Evolutionary conservation across 2,113 vertebrate species (phyloP).

Genomic region (Engraulis encrasicolus): DNA sequence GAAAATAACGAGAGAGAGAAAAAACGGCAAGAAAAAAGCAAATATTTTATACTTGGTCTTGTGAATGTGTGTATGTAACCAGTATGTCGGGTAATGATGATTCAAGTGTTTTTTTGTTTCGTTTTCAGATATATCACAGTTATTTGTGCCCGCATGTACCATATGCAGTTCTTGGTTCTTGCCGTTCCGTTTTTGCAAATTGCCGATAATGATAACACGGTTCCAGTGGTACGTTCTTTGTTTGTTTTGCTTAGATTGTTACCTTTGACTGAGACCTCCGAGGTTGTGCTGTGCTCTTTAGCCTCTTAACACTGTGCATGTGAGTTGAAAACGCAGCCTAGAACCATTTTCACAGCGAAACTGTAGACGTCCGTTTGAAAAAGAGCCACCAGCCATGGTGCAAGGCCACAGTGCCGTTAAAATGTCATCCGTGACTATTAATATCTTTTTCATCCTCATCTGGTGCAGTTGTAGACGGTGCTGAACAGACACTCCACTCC

Average conservation of each 20-base stretch:
- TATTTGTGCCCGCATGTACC: constrained; percentile 28
- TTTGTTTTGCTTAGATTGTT: neutral
- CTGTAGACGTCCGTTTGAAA: neutral
- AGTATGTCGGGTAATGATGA: neutral
- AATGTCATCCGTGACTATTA: neutral
- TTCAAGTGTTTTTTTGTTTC: neutral
- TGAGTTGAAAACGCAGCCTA: neutral
- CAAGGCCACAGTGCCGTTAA: neutral
- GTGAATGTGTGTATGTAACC: constrained; percentile 2
- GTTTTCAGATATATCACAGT: neutral
- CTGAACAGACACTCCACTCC: neutral
- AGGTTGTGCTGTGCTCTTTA: constrained; percentile 12
- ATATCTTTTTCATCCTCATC: neutral
- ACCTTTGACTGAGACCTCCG: neutral
- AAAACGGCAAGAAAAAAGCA: constrained; percentile 10
- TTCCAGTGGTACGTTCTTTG: neutral
- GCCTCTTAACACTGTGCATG: constrained; percentile 2
- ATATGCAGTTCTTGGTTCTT: constrained; percentile 28
- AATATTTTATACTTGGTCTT: constrained; percentile 51
- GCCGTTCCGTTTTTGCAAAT: constrained; percentile 31
- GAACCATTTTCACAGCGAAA: neutral
- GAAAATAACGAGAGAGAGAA: neutral
- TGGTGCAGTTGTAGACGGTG: neutral
- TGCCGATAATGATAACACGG: neutral
- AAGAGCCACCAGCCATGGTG: neutral